Evolutionary conservation across 2,888 invertebrate species (phyloP).

Genomic region (Rhogogaster chlorosoma): DNA sequence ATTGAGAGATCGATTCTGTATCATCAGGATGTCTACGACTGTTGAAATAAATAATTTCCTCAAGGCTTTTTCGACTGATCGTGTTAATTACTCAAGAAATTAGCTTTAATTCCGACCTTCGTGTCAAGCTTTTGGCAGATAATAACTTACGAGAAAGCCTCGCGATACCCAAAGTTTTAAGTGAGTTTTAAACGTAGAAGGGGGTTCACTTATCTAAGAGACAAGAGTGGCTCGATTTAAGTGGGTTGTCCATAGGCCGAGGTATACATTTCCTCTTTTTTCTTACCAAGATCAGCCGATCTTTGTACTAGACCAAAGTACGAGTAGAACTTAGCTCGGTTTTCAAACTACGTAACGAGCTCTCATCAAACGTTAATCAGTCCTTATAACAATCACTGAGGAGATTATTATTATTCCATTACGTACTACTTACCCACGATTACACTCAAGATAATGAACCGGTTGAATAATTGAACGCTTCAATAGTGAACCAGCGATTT

Average conservation of each 20-base stretch:
- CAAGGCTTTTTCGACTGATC: neutral
- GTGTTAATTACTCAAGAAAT: conserved; percentile 23
- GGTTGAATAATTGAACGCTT: neutral
- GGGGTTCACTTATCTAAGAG: conserved; percentile 16
- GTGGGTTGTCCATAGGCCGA: neutral
- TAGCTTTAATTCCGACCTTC: neutral
- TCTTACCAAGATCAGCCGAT: neutral
- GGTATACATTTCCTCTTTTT: neutral
- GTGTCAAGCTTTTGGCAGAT: conserved; percentile 19
- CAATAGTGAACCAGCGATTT: neutral
- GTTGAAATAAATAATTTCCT: neutral
- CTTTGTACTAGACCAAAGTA: conserved; percentile 1
- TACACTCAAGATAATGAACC: conserved; percentile 1
- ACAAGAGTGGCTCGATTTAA: neutral
- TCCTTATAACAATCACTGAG: neutral
- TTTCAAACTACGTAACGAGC: neutral
- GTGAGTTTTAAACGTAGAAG: conserved; percentile 33
- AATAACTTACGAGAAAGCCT: conserved; percentile 26
- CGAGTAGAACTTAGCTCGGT: neutral
- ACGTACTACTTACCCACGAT: neutral
- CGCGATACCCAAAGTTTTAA: conserved; percentile 30
- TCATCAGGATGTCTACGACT: neutral
- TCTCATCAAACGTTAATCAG: neutral
- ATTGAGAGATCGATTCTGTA: neutral
- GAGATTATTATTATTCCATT: neutral